Conservation (phyloP, 2,797 vertebrate species). For the Lithobates pipiens region DNA sequence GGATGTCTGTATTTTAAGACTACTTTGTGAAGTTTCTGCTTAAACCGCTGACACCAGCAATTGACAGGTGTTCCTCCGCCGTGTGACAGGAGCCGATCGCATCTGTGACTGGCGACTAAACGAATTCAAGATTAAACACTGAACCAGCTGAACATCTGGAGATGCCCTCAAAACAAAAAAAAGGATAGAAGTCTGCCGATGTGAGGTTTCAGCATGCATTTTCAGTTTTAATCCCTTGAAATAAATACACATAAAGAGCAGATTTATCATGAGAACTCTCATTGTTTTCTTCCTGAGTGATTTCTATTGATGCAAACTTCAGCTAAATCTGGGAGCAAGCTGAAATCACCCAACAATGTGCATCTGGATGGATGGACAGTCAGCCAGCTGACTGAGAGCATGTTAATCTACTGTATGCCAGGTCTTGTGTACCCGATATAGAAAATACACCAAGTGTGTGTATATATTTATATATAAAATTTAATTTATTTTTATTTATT, state of each 20-base stretch:
- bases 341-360: not conserved
- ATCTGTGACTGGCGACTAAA: not conserved
- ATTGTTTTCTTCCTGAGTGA: not conserved
- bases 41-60: not conserved
- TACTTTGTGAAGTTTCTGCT: conserved; percentile 9
- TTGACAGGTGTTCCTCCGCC: not conserved
- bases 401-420: not conserved
- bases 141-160: conserved; percentile 14
- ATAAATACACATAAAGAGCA: not conserved
- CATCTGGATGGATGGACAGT: not conserved
- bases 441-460: no score
- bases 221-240: not conserved
- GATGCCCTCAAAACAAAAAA: not conserved
- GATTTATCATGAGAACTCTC: not conserved
- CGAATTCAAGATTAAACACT: not conserved
- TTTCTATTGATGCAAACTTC: not conserved
- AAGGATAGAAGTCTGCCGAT: not conserved
- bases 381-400: not conserved
- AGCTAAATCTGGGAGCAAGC: not conserved
- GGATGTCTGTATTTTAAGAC: conserved; percentile 15
- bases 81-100: not conserved
- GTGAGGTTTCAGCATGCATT: not conserved
- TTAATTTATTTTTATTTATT: no score
- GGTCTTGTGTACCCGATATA: not conserved
- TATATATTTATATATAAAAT: no score